Evolutionary conservation across 2,797 vertebrate genomes (phyloP).

Genomic region (Callimico goeldii): DNA sequence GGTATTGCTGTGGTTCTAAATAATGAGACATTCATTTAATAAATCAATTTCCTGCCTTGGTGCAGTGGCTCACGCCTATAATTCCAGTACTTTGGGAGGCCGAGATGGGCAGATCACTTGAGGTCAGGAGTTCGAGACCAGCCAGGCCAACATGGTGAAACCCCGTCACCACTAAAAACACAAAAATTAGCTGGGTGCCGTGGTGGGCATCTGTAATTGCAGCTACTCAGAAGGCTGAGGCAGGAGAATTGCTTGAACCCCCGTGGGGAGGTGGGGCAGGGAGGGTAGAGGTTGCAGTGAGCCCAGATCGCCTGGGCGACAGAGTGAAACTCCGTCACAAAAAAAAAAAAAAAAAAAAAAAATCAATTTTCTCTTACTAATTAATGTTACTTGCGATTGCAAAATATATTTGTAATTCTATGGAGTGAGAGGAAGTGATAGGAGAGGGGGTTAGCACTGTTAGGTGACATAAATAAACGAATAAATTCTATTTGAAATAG

Average conservation of each 20-base stretch:
- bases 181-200: background rate
- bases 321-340: background rate
- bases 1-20: slow-evolving; percentile 25
- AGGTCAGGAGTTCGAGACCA: background rate
- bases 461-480: background rate
- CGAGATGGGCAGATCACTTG: background rate
- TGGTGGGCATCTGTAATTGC: background rate
- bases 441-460: background rate
- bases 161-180: background rate
- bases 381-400: slow-evolving; percentile 10
- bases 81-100: background rate
- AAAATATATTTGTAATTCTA: background rate
- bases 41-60: background rate
- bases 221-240: background rate
- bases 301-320: background rate
- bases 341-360: background rate
- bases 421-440: background rate
- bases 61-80: background rate
- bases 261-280: too few species aligned
- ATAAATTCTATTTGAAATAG: slow-evolving; percentile 8
- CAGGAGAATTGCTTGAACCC: background rate
- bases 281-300: background rate
- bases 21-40: slow-evolving; percentile 17
- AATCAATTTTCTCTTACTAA: background rate
- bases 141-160: background rate